Evolutionary conservation across 2,888 invertebrate species (phyloP), one percentile per base, ranked within the genome.

Genomic region (Sphaerophoria taeniata): DNA sequence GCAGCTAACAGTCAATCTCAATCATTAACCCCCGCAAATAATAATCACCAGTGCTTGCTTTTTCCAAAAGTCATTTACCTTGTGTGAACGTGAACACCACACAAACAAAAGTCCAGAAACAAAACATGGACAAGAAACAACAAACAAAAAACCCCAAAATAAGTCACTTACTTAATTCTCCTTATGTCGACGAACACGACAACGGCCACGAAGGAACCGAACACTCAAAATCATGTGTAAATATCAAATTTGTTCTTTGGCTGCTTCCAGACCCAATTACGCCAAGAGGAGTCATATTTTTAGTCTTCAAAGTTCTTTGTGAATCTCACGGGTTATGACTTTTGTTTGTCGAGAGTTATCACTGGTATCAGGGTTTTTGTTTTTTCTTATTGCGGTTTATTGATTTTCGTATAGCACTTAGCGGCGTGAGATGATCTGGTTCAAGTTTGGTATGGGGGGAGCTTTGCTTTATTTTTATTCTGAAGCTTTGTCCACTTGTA

Each of bases 211-310:
- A 24, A 24, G 24, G 24, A 24, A 24, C 24, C 24, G 24, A 24
- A 24, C 24, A 24, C 24, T 24, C 24, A 24, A 24, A 24, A 49
- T 12, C 31, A 16, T 76, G 36, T 60, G 49, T 76, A 73, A 85
- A 85, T 85, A 81, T 81, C 77, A 70, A 85, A 85, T 81, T 81
- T 39, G 39, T 43, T 49, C 49, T 36, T 63, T 47, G 24, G 1
- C 24, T 24, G 24, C 24, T 24, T 24, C 24, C 24, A 24, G 24
- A 24, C 24, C 24, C 24, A 24, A 24, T 63, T 81, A 72, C 81
- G 73, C 58, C 69, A 72, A 73, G 77, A 70, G 80, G 73, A 85
- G 85, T 85, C 85, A 85, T 81, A 73, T 61, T 76, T 84, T 84
- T 84, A 55, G 58, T 69, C 51, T 43, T 69, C 36, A 14, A 45